phyloP scores from a whole-genome alignment of 2,113 vertebrate genomes.

The Speoplatyrhinus poulsoni region DNA sequence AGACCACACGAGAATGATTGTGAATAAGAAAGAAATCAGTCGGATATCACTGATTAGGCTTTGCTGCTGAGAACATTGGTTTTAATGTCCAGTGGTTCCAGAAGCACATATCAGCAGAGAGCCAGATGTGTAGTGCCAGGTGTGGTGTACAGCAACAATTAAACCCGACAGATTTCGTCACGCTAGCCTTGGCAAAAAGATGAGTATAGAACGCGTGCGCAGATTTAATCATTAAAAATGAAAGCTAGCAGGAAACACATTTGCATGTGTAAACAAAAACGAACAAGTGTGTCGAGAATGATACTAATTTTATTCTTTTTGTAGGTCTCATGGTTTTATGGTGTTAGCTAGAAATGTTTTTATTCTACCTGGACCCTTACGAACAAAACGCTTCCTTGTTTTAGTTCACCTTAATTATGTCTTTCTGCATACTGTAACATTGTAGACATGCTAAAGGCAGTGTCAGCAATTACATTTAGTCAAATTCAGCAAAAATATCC shows the following conservation, averaged over 20 bases:
- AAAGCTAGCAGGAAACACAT: neutral
- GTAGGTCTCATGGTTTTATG: too few species aligned
- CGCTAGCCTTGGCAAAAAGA: neutral
- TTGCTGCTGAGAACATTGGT: neutral
- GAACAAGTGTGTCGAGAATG: too few species aligned
- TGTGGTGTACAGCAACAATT: slow-evolving; percentile 10
- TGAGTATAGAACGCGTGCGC: neutral
- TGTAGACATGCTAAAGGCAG: too few species aligned
- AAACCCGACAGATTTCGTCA: slow-evolving; percentile 7
- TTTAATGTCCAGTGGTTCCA: slow-evolving; percentile 4
- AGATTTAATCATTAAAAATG: neutral
- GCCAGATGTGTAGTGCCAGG: slow-evolving; percentile 2
- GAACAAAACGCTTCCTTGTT: too few species aligned
- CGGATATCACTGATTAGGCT: neutral
- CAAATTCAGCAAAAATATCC: too few species aligned
- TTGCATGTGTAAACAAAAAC: neutral
- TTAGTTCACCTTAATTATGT: too few species aligned
- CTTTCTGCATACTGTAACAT: too few species aligned
- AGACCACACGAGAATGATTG: neutral
- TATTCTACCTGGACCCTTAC: too few species aligned
- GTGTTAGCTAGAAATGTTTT: too few species aligned
- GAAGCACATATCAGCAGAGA: slow-evolving; percentile 7
- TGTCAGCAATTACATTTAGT: too few species aligned
- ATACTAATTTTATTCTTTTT: too few species aligned
- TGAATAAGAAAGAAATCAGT: neutral